Evolutionary conservation across 2,113 vertebrate genomes (phyloP), one percentile per base, ranked within the genome.

Genomic region (Ailuropoda melanoleuca): DNA sequence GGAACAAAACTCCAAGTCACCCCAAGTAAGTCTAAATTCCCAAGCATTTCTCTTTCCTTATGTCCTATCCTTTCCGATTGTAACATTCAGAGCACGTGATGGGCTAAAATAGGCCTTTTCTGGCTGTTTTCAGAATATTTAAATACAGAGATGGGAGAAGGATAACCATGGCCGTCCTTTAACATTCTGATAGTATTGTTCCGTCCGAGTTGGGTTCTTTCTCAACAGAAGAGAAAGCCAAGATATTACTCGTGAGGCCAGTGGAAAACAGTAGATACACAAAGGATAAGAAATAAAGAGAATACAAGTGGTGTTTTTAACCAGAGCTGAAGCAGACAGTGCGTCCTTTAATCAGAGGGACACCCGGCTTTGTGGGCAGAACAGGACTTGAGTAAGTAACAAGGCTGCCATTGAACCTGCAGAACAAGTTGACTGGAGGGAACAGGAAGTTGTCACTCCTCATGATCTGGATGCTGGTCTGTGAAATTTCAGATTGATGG

Each of bases 1-100:
- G 97, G 96, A 74, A 98, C 92, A 81, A 94, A 46, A 53, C 93
- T 98, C 39, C 90, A 70, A 29, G 94, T 98, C 68, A 92, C 24
- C 64, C 77, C 93, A 78, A 96, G 96, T 97, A 37, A 98, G 97
- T 96, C 48, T 82, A 48, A 19, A 58, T 89, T 77, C 46, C 72
- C 82, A 24, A 64, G 34, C 4, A 34, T 84, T 50, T 75, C 84
- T 86, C 60, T 29, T 74, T 58, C 29, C 48, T 72, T 8, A 15
- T n/a, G 24, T 94, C 58, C 8, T 50, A 39, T 50, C 43, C 55
- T 89, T 86, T 70, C 53, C 21, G 12, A 68, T 19, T 4, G 15
- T 83, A 68, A 83, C 14, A 50, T 88, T 64, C 53, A 12, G 55
- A 82, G 43, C 12, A 48, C 46, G n/a, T 31, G 53, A 50, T 18